These are phyloP conservation scores for Bemisia tabaci DNA, from an alignment of 1,140 invertebrate genomes.

Conservation along the genomic window DNA sequence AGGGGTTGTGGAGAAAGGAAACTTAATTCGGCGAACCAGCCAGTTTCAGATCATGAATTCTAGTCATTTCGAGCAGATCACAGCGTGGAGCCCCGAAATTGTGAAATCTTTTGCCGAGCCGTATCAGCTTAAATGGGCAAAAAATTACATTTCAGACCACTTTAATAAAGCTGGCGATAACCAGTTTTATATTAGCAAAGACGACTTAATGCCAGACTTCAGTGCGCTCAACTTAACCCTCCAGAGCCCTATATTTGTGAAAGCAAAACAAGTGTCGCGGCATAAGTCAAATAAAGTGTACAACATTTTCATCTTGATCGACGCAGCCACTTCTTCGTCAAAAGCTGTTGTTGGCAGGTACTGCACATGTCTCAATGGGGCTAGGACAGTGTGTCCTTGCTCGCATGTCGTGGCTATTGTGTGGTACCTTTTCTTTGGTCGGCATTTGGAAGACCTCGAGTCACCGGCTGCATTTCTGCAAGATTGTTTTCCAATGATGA, in stretches of 20 bases:
- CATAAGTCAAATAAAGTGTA: neutral
- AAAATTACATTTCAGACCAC: neutral
- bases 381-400: neutral
- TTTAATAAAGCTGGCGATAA: neutral
- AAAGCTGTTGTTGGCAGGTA: neutral
- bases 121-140: neutral
- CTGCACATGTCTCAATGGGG: neutral
- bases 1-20: neutral
- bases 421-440: neutral
- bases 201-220: neutral
- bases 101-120: neutral
- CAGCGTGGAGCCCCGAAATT: neutral
- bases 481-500: neutral
- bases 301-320: neutral
- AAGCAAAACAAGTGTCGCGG: neutral
- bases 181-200: neutral
- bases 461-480: neutral
- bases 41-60: neutral
- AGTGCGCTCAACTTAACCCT: neutral
- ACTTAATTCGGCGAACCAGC: neutral
- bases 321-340: neutral
- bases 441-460: neutral
- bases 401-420: neutral
- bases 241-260: neutral
- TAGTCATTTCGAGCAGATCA: neutral